These are phyloP conservation scores for Rhinogobio ventralis DNA, from an alignment of 2,797 vertebrate species.

Conservation along the genomic window DNA sequence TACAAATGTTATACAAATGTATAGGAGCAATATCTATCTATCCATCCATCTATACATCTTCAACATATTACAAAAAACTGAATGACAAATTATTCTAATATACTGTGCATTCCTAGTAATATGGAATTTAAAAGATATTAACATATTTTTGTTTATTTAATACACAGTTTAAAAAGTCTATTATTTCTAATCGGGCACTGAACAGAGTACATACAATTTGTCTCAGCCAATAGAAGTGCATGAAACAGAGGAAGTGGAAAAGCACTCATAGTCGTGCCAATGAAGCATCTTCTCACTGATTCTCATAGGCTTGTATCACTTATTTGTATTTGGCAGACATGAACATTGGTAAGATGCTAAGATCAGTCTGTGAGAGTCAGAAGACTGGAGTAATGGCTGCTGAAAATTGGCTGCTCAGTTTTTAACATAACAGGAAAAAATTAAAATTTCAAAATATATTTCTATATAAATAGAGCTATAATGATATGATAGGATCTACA, in stretches of 20 bases:
- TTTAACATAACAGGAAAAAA: not conserved
- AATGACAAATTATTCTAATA: not conserved
- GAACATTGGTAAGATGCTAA: constrained; percentile 24
- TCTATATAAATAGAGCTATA: not conserved
- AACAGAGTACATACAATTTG: not conserved
- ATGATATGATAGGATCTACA: too few relatives aligned
- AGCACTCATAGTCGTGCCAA: not conserved
- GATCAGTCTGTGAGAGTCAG: constrained; percentile 23
- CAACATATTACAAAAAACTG: not conserved
- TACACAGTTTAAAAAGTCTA: not conserved
- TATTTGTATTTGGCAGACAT: constrained; percentile 34
- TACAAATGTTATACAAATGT: too few relatives aligned
- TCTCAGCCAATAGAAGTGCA: not conserved
- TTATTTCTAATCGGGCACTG: not conserved
- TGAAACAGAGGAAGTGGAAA: not conserved
- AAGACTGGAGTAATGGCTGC: not conserved
- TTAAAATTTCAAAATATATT: not conserved
- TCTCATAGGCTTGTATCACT: constrained; percentile 19
- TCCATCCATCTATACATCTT: not conserved
- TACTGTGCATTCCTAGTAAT: not conserved
- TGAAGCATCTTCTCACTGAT: not conserved
- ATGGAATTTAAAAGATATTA: not conserved
- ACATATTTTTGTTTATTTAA: not conserved
- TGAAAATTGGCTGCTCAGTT: not conserved
- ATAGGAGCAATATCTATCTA: too few relatives aligned